Percentiles rank a stretch among this genome's conserved stretches.
Evolutionary conservation across 2,888 invertebrate genomes (phyloP).

Genomic region (Aquatica leii): DNA sequence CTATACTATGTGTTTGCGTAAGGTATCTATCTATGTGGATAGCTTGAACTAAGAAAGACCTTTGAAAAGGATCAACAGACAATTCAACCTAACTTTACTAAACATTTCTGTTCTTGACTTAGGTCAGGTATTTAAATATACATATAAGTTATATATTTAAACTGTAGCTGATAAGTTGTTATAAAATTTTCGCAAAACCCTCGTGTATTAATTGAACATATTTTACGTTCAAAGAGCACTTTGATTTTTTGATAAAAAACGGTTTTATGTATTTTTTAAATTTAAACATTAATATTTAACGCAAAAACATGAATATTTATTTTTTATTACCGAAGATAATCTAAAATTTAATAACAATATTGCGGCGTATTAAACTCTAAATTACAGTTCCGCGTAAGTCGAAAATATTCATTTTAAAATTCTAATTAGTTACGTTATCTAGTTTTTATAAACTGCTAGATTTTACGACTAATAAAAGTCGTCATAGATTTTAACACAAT

Average conservation of each 20-base stretch:
- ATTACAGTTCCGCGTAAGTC: conserved; percentile 12
- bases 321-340: conserved; percentile 29
- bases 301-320: conserved; percentile 32
- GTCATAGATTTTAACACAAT: conserved; percentile 24
- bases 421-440: conserved; percentile 15
- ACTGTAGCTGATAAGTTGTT: no score
- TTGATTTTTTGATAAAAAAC: conserved; percentile 22
- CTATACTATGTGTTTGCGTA: conserved; percentile 9
- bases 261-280: conserved; percentile 20
- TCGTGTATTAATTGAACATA: conserved; percentile 26
- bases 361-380: conserved; percentile 21
- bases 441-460: conserved; percentile 24
- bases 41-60: conserved; percentile 10
- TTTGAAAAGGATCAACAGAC: conserved; percentile 12
- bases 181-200: conserved; percentile 4
- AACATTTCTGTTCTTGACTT: no score
- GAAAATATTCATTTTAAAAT: conserved; percentile 20
- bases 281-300: conserved; percentile 29
- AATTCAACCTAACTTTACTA: neutral
- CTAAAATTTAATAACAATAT: conserved; percentile 26
- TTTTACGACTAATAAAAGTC: conserved; percentile 29
- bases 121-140: no score
- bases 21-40: conserved; percentile 10
- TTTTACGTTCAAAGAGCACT: conserved; percentile 18
- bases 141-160: no score